Percentiles rank a stretch among this genome's conserved stretches.
Evolutionary conservation across 2,113 vertebrate genomes (phyloP).

Genomic region (Phalacrocorax carbo): DNA sequence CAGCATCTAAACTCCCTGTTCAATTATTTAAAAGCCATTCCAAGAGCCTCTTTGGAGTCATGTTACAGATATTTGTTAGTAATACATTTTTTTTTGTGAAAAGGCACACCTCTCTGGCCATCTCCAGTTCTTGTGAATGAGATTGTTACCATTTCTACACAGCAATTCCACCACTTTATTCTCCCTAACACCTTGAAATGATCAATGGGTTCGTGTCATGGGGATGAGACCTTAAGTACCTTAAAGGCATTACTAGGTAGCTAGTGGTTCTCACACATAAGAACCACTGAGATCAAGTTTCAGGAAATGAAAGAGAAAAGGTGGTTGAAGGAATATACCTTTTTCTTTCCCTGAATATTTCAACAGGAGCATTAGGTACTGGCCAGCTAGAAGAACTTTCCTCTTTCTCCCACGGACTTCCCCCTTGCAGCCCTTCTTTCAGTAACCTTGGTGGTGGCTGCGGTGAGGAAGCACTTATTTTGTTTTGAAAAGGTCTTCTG

Average conservation of each 20-base stretch:
- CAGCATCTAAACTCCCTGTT: not conserved
- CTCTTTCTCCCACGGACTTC: not conserved
- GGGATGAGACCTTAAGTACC: not conserved
- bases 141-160: not conserved
- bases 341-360: not conserved
- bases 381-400: not conserved
- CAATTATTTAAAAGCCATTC: slow-evolving; percentile 19
- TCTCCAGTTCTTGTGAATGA: not conserved
- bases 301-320: not conserved
- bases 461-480: not conserved
- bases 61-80: not conserved
- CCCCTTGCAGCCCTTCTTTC: not conserved
- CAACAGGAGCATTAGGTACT: not conserved
- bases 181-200: not conserved
- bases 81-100: not conserved
- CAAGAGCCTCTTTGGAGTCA: not conserved
- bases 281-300: not conserved
- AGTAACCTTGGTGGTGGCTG: not conserved
- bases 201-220: not conserved
- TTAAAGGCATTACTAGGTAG: not conserved
- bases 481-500: not conserved
- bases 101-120: not conserved
- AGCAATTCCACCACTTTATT: not conserved
- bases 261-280: not conserved
- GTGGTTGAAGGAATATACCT: not conserved